Evolutionary conservation across 1,140 invertebrate genomes (phyloP).

Genomic region (Aphis craccivora): DNA sequence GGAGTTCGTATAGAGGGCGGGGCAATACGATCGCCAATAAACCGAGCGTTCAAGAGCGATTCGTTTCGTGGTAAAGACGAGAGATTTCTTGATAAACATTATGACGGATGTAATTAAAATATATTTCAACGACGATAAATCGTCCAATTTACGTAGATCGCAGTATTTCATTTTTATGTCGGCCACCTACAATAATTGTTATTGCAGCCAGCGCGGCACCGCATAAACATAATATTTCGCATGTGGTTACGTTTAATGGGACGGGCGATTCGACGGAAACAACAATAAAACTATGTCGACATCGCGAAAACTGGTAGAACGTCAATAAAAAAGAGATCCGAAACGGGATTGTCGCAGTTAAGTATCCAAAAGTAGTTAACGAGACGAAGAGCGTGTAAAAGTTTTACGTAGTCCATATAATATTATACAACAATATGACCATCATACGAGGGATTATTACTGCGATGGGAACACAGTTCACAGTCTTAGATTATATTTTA

Average conservation of each 20-base stretch:
- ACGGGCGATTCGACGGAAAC: not conserved
- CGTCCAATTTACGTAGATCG: not conserved
- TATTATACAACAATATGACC: no score
- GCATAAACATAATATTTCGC: not conserved
- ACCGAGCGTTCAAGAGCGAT: not conserved
- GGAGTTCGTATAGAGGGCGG: not conserved
- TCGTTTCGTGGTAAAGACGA: not conserved
- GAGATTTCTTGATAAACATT: not conserved
- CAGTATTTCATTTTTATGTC: not conserved
- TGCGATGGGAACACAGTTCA: no score
- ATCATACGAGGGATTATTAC: no score
- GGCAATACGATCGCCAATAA: not conserved
- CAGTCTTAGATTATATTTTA: no score
- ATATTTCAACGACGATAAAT: not conserved
- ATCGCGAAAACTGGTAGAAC: not conserved
- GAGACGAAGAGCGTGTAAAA: not conserved
- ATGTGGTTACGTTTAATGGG: not conserved
- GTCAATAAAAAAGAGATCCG: not conserved
- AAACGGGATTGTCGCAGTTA: not conserved
- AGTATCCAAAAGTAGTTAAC: not conserved
- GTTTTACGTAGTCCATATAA: not conserved
- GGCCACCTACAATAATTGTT: not conserved
- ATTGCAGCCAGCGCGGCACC: not conserved
- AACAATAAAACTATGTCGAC: not conserved
- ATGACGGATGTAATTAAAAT: not conserved